Evolutionary conservation across 37 sponge, comb jelly and placozoan species (phyloP), one percentile per base, ranked within the genome.

Genomic region (Dysidea cf. avara): DNA sequence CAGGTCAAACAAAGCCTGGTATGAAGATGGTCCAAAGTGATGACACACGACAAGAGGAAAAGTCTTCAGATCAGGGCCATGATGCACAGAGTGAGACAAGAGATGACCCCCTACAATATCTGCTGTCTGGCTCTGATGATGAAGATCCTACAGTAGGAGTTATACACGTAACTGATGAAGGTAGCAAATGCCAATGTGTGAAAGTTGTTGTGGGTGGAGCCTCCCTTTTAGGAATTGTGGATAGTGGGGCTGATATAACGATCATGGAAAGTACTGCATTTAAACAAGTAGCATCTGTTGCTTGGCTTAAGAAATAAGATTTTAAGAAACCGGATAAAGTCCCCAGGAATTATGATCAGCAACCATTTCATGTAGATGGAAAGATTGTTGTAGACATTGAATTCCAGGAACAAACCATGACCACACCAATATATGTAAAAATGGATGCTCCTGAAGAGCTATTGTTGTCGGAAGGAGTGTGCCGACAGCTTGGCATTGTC

Each of bases 311-410:
- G 32, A 53, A 14, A 14, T 22, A 14, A 7, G 6, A 28, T 3
- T 30, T 71, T 4, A 51, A 28, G 56, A 22, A 54, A 24, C 32
- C 53, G 7, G 57, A 71, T 24, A 60, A 61, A 50, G 22, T 14
- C 13, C 81, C 81, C 18, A 7, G 21, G 16, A 62, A 52, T 0
- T 81, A 81, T 69, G 54, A 72, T 31, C 73, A 71, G 52, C 35
- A 63, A 11, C 66, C 72, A n/a, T 72, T 81, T 43, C 47, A 40
- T 33, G 13, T 81, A 39, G 38, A 81, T 72, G 81, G 81, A 2
- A 43, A 17, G 26, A 33, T 81, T 20, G 66, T 62, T 3, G 57
- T 81, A 4, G 65, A 81, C 20, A 32, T 81, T 24, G 46, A 56
- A 18, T 81, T 81, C 18, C 34, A 50, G 5, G 78, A 35, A 21